These are phyloP conservation scores for Fulica atra DNA, from an alignment of 2,113 vertebrate genomes.

Conservation along the genomic window DNA sequence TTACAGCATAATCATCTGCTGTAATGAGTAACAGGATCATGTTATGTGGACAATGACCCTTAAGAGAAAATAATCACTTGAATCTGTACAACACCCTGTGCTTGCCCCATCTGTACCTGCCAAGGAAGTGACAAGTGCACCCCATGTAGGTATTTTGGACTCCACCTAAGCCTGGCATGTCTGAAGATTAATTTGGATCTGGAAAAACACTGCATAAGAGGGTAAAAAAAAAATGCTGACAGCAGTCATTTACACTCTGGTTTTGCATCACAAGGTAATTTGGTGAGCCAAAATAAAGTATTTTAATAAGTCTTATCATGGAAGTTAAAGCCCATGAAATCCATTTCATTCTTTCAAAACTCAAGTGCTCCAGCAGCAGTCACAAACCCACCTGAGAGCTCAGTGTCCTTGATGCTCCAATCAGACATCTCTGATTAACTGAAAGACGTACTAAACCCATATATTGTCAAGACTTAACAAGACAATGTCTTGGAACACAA, in stretches of 20 bases:
- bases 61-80: background rate
- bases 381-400: background rate
- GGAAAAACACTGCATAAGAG: background rate
- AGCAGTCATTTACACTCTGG: background rate
- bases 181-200: background rate
- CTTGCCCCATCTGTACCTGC: background rate
- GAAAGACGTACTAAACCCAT: background rate
- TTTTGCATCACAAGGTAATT: background rate
- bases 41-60: background rate
- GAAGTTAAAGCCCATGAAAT: background rate
- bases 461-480: background rate
- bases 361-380: background rate
- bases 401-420: background rate
- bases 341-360: background rate
- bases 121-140: background rate
- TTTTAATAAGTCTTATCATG: background rate
- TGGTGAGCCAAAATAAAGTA: background rate
- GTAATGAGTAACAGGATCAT: background rate
- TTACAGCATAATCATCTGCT: constrained; percentile 28
- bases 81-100: background rate
- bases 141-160: background rate
- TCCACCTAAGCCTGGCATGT: background rate
- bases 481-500: background rate
- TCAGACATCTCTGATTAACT: background rate
- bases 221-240: background rate